A percentile compares a stretch with the other conserved stretches of the same genome.
These are phyloP conservation scores for Neoaliturus tenellus DNA, from an alignment of 2,888 invertebrate species.

Conservation along the genomic window DNA sequence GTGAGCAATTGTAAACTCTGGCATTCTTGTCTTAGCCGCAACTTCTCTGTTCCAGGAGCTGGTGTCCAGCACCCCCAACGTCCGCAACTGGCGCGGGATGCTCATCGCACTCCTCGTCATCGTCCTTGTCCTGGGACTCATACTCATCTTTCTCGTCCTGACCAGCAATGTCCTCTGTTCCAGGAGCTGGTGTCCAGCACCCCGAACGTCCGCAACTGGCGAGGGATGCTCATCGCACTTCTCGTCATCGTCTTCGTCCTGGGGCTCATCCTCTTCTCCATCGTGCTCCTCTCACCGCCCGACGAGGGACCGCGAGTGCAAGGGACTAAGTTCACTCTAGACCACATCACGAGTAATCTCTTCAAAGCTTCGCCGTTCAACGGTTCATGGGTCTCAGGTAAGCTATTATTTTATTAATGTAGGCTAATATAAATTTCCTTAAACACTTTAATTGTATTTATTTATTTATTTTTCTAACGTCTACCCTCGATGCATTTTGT, in stretches of 20 bases:
- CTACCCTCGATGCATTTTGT: too few relatives aligned
- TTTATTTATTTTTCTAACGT: too few relatives aligned
- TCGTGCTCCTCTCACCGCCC: constrained; percentile 90
- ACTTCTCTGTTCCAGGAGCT: constrained; percentile 82
- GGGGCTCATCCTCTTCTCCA: constrained; percentile 93
- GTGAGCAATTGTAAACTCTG: too few relatives aligned
- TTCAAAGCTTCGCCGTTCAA: constrained; percentile 79
- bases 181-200: constrained; percentile 94
- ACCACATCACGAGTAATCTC: constrained; percentile 74
- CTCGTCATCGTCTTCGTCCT: constrained; percentile 93
- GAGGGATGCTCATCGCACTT: constrained; percentile 94
- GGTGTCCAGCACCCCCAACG: constrained; percentile 89
- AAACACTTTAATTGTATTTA: too few relatives aligned
- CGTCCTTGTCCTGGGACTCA: constrained; percentile 90
- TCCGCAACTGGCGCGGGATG: constrained; percentile 97
- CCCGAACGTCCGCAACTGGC: constrained; percentile 94
- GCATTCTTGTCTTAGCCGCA: constrained; percentile 77
- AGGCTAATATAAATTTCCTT: too few relatives aligned
- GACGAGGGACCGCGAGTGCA: constrained; percentile 82
- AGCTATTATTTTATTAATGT: constrained; percentile 53
- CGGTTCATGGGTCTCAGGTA: constrained; percentile 86
- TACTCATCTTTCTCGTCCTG: constrained; percentile 81
- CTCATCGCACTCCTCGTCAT: constrained; percentile 94
- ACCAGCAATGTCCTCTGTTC: constrained; percentile 68
- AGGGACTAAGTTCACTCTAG: constrained; percentile 81